Percentiles rank a stretch among this genome's conserved stretches.
Conservation (phyloP, 2,888 invertebrate genomes). For the Zygaena filipendulae region DNA sequence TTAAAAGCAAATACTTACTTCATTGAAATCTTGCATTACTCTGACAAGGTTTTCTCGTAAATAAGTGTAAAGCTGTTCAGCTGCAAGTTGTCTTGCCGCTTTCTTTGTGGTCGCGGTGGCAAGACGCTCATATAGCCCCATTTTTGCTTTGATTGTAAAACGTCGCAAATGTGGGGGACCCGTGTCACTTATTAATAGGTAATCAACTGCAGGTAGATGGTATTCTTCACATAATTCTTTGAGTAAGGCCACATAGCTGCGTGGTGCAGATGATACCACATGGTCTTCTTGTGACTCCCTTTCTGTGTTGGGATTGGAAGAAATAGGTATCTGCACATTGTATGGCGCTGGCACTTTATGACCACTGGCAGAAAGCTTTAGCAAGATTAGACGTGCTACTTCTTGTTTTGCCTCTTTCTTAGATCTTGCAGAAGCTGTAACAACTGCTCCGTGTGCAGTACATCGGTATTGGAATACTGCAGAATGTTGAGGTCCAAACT, state of each 20-base stretch:
- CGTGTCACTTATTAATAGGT: slow-evolving; percentile 68
- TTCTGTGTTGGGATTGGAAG: not conserved
- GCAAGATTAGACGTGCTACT: slow-evolving; percentile 60
- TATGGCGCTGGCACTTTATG: slow-evolving; percentile 34
- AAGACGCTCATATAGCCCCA: slow-evolving; percentile 61
- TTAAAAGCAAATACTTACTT: no score
- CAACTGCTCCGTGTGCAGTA: slow-evolving; percentile 32
- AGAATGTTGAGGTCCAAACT: slow-evolving; percentile 46
- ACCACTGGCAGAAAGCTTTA: slow-evolving; percentile 35
- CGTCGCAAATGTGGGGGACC: slow-evolving; percentile 74
- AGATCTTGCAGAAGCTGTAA: slow-evolving; percentile 55
- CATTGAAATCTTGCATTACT: slow-evolving; percentile 40
- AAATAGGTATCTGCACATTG: slow-evolving; percentile 5
- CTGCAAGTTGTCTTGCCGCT: slow-evolving; percentile 72
- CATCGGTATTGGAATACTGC: slow-evolving; percentile 57
- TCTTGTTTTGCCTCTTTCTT: slow-evolving; percentile 71
- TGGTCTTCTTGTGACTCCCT: not conserved
- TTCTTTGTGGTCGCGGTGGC: slow-evolving; percentile 73
- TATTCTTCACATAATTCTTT: slow-evolving; percentile 54
- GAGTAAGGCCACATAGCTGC: slow-evolving; percentile 44
- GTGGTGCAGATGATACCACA: no score
- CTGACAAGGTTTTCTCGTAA: slow-evolving; percentile 39
- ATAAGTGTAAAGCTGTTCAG: slow-evolving; percentile 48
- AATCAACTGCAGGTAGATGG: slow-evolving; percentile 59
- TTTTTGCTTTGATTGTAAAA: slow-evolving; percentile 68